Base-by-base conservation (phyloP, 1,140 invertebrate species). In the Saxidomus purpurata region DNA sequence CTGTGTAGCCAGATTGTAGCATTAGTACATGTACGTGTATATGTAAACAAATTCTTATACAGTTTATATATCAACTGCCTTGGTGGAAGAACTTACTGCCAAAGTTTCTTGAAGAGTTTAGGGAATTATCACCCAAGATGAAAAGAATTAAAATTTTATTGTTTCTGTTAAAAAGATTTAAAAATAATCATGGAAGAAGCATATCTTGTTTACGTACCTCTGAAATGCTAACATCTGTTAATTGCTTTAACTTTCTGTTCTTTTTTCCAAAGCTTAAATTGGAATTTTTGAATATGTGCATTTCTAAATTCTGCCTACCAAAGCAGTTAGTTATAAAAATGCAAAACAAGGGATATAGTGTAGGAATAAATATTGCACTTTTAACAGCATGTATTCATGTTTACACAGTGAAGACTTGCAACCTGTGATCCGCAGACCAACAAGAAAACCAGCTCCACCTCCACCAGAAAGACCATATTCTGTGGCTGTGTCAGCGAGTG, bases 371-470 rank as follows among this genome's bases (percentile, higher is more conserved):
- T 63, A 22, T 28, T 19, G 59, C 28, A 79, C 17, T 61, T 86
- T 43, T 61, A 87, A 77, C n/a, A 79, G 55, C 59, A 87, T 80
- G 36, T 79, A 77, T 87, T 87, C 55, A 55, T 90, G 67, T 83
- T 90, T 87, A 82, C 67, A 81, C 87, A 92, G 92, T 89, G 92
- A 91, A 85, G 81, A 89, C 43, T 47, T 87, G 15, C 92, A 91
- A 15, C 90, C 91, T 59, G 71, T 93, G n/a, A 90, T 90, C 67
- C 90, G 92, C 49, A 89, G 93, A 63, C 67, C 61, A 11, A 90
- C 91, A 28, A 88, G 91, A 59, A 94, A 94, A 79, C 93, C 93
- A 47, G 94, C 94, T 34, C 94, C 94, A 15, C 93, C 93, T 34
- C 94, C 94, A 15, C 93, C 92, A 15, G 93, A 93, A 9, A 90